Evolutionary conservation across 1,140 invertebrate genomes (phyloP).

Genomic region (Anadara kagoshimensis): DNA sequence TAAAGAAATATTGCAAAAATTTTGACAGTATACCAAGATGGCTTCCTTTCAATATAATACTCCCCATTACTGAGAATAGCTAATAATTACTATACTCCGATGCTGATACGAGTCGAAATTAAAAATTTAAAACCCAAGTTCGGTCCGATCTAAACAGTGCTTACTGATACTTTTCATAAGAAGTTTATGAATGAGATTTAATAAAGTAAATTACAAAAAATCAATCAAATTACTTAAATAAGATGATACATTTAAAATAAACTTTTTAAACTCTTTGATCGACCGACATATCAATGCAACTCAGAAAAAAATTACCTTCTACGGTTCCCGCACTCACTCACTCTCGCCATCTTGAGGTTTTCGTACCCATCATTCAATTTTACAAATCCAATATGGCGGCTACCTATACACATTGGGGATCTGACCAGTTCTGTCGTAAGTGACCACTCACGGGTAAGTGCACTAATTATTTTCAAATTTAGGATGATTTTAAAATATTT

Average conservation of each 20-base stretch:
- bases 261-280: conserved; percentile 28
- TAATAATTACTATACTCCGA: no score
- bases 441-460: conserved; percentile 9
- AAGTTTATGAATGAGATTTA: not conserved
- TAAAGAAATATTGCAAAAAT: no score
- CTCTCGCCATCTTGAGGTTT: conserved; percentile 45
- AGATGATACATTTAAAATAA: conserved; percentile 3
- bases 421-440: no score
- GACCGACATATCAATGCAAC: conserved; percentile 3
- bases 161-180: no score
- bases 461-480: conserved; percentile 9
- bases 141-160: no score
- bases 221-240: conserved; percentile 7
- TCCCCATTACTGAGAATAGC: no score
- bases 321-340: conserved; percentile 18
- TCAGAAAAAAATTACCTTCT: no score
- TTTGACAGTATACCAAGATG: no score
- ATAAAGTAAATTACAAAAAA: conserved; percentile 11
- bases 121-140: no score
- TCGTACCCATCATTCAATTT: conserved; percentile 38
- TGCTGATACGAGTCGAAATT: no score
- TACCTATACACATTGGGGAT: conserved; percentile 2
- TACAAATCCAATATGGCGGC: conserved; percentile 39
- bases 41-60: no score
- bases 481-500: conserved; percentile 8